A percentile compares a stretch with the other conserved stretches of the same genome.
Evolutionary conservation across 2,113 vertebrate genomes (phyloP).

Genomic region (Ardeotis arabs): DNA sequence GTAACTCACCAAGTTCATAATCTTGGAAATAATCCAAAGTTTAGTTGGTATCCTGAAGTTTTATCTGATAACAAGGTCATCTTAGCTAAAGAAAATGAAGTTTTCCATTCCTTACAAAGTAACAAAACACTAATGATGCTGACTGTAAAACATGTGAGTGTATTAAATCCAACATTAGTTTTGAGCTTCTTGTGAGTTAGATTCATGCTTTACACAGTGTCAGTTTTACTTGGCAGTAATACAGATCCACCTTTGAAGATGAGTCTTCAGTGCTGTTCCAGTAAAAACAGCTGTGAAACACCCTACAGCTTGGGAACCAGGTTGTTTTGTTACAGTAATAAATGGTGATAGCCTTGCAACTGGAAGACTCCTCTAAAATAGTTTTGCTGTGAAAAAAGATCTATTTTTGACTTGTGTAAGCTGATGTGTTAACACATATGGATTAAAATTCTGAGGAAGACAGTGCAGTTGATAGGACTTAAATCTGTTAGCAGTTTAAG

Average conservation of each 20-base stretch:
- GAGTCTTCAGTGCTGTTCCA: background rate
- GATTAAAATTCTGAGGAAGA: background rate
- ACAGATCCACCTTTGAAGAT: background rate
- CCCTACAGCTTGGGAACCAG: background rate
- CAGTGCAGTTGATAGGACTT: background rate
- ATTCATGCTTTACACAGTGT: background rate
- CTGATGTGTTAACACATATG: fast-evolving
- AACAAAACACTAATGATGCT: background rate
- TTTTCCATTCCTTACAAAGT: background rate
- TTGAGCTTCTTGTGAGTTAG: background rate
- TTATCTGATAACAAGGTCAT: background rate
- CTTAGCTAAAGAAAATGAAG: background rate
- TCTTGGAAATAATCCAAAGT: background rate
- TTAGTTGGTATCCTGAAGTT: background rate
- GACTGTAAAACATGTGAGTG: background rate
- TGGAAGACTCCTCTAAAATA: background rate
- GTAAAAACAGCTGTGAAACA: background rate
- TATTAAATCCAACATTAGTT: background rate
- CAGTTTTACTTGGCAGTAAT: background rate
- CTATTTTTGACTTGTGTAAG: background rate
- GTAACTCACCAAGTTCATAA: background rate
- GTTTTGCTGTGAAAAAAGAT: background rate
- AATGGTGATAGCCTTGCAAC: background rate
- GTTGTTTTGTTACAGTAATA: fast-evolving
- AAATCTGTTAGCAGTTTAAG: background rate